Percentiles rank a stretch among this genome's conserved stretches.
Evolutionary conservation across 92 coral and sea anemone genomes (phyloP).

Genomic region (Epizoanthus scotinus): DNA sequence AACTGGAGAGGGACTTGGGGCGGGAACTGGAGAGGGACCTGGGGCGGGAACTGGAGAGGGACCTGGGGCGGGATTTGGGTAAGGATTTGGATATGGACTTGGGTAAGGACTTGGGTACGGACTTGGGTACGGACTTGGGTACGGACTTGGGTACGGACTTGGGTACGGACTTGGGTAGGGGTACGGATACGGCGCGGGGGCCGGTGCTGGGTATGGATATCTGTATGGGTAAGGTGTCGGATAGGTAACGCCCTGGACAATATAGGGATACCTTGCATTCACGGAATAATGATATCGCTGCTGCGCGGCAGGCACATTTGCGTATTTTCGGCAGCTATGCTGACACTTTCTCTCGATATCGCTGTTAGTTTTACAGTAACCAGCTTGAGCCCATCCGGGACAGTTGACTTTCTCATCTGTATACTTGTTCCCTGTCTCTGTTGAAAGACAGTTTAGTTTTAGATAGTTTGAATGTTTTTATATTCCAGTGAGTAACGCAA

Average conservation of each 20-base stretch:
- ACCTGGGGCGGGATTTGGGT: not conserved
- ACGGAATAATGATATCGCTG: conserved; percentile 44
- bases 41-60: not conserved
- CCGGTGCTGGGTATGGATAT: conserved; percentile 16
- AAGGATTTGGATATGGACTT: not conserved
- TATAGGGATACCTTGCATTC: conserved; percentile 47
- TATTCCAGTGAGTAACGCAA: too few relatives aligned
- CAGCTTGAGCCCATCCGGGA: conserved; percentile 57
- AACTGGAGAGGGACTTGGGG: not conserved
- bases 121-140: not conserved
- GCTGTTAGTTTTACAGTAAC: conserved; percentile 49
- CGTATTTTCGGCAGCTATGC: conserved; percentile 63
- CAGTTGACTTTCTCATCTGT: conserved; percentile 56
- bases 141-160: not conserved
- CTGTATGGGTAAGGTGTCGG: conserved; percentile 22
- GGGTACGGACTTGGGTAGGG: not conserved
- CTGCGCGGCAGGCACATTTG: conserved; percentile 23
- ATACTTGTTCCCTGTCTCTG: conserved; percentile 10
- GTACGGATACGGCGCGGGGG: conserved; percentile 2
- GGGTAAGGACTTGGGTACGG: not conserved
- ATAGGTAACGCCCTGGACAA: conserved; percentile 19
- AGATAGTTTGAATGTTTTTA: too few relatives aligned
- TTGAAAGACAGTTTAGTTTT: not conserved
- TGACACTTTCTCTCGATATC: conserved; percentile 52
- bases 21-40: not conserved